Conservation (phyloP, 2,113 vertebrate genomes). For the Synodontis membranacea region DNA sequence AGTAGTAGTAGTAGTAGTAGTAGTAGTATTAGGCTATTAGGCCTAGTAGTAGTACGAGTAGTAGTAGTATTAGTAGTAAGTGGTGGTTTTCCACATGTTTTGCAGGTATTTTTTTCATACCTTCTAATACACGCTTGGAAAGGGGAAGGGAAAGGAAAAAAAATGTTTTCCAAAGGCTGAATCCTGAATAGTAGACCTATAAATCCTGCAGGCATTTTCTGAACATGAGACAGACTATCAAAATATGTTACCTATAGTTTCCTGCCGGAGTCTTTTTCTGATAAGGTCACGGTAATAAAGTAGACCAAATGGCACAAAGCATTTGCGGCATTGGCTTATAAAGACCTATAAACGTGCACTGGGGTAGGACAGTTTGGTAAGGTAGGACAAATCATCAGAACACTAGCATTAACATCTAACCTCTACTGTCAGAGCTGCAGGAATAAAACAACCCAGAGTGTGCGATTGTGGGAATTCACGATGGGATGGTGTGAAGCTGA, state of each 20-base stretch:
- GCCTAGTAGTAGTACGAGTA: too few species aligned
- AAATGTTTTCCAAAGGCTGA: too few species aligned
- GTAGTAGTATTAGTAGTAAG: too few species aligned
- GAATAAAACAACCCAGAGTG: not conserved
- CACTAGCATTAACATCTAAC: not conserved
- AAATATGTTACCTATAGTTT: not conserved
- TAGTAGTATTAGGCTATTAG: too few species aligned
- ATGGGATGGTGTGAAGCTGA: not conserved
- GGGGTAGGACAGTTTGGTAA: not conserved
- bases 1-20: too few species aligned
- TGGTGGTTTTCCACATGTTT: too few species aligned
- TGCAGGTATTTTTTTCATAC: too few species aligned
- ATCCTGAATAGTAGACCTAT: too few species aligned
- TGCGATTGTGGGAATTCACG: not conserved
- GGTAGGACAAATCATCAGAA: not conserved
- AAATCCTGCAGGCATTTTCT: not conserved
- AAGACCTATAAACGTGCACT: not conserved
- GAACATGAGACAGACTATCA: not conserved
- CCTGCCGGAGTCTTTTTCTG: not conserved
- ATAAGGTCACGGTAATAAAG: not conserved
- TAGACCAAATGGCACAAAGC: not conserved
- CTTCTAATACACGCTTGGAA: too few species aligned
- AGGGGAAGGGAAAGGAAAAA: too few species aligned
- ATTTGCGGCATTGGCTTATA: not conserved
- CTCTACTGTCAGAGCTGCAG: not conserved